These are phyloP conservation scores for Aporophyla nigra DNA, from an alignment of 2,888 invertebrate species.

Conservation along the genomic window DNA sequence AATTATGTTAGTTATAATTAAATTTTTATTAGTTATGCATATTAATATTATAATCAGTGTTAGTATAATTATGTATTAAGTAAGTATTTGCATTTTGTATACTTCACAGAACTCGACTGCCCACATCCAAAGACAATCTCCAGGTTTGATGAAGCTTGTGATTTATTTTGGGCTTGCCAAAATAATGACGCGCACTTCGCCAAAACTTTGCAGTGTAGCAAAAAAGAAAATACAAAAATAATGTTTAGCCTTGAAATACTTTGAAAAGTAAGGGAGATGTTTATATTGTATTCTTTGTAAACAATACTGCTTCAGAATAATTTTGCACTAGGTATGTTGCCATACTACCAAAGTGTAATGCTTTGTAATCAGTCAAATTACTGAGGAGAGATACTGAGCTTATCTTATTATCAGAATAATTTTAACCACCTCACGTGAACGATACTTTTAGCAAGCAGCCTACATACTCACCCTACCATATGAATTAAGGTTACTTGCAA, in stretches of 20 bases:
- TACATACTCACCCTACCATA: neutral
- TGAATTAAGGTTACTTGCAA: conserved; percentile 24
- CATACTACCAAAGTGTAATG: neutral
- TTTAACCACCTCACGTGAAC: conserved; percentile 4
- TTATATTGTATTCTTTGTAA: neutral
- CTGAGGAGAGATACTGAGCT: neutral
- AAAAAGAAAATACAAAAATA: neutral
- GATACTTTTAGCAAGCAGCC: conserved; percentile 3
- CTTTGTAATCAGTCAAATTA: conserved; percentile 5
- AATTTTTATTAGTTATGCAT: no score
- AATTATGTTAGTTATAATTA: no score
- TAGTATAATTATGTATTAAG: no score
- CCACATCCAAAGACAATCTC: conserved; percentile 17
- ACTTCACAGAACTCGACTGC: conserved; percentile 3
- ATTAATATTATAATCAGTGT: no score
- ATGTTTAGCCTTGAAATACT: neutral
- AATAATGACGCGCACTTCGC: conserved; percentile 13
- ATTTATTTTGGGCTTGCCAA: conserved; percentile 42
- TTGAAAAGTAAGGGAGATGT: neutral
- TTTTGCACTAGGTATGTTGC: neutral
- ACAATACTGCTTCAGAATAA: neutral
- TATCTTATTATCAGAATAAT: conserved; percentile 6
- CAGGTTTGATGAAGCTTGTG: neutral
- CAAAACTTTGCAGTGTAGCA: neutral
- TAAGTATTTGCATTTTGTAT: no score